These are phyloP conservation scores for Scolopax mira DNA, from an alignment of 2,113 vertebrate species.

Conservation along the genomic window DNA sequence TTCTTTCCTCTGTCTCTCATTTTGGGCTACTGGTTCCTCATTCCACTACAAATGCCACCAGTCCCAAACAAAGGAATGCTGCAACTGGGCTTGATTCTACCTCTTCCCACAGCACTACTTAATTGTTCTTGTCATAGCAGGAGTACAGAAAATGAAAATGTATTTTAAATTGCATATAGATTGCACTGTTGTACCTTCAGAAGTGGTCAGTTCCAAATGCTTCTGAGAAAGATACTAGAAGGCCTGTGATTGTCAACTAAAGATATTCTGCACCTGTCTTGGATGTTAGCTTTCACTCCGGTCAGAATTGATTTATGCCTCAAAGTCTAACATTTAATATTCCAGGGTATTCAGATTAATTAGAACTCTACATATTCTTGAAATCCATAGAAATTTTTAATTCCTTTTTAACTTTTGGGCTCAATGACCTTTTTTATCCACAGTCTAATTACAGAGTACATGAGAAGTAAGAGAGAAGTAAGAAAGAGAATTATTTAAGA, in stretches of 20 bases:
- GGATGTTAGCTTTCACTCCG: neutral
- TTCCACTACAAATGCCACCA: neutral
- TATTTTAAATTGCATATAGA: neutral
- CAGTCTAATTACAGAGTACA: neutral
- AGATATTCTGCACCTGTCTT: neutral
- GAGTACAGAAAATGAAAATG: neutral
- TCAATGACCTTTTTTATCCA: neutral
- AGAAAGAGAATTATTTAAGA: constrained; percentile 41
- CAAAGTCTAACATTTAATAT: neutral
- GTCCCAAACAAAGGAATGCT: neutral
- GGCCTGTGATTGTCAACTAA: neutral
- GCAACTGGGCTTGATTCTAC: neutral
- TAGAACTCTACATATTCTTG: neutral
- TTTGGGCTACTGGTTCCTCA: neutral
- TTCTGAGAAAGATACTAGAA: neutral
- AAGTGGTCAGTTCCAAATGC: neutral
- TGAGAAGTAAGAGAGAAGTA: neutral
- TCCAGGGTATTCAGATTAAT: neutral
- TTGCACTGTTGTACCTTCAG: neutral
- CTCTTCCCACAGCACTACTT: neutral
- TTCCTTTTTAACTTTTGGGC: constrained; percentile 13
- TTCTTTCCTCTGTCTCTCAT: neutral
- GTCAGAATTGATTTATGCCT: neutral
- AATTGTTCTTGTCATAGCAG: neutral
- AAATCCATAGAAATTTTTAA: constrained; percentile 9